Conservation (phyloP, 2,113 vertebrate genomes). For the Saccopteryx leptura region DNA sequence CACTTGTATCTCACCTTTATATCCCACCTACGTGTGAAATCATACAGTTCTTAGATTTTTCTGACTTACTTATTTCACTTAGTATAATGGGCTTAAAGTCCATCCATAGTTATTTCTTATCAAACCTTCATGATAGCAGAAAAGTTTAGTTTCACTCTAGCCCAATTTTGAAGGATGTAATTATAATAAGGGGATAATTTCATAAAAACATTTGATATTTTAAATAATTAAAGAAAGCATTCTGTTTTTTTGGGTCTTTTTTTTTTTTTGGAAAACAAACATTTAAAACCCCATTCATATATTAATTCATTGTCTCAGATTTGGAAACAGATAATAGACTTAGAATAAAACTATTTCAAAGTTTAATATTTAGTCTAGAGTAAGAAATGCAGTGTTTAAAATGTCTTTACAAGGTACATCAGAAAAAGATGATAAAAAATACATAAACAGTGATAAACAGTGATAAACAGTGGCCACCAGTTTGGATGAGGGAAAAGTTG, state of each 20-base stretch:
- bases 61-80: too few relatives aligned
- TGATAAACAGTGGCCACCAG: background rate
- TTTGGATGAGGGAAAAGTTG: background rate
- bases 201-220: background rate
- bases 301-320: background rate
- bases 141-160: background rate
- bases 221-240: constrained; percentile 13
- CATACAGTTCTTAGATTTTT: too few relatives aligned
- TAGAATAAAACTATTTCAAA: background rate
- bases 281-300: background rate
- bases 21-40: too few relatives aligned
- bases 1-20: too few relatives aligned
- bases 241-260: background rate
- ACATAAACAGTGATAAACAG: too few relatives aligned
- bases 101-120: background rate
- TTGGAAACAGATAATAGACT: background rate
- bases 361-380: background rate
- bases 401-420: background rate
- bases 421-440: constrained; percentile 5
- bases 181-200: background rate
- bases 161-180: background rate
- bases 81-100: too few relatives aligned
- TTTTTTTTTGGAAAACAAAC: background rate
- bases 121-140: background rate
- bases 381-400: background rate